Percentiles rank a stretch among this genome's conserved stretches.
These are phyloP conservation scores for Toxotes lorentzi DNA, from an alignment of 2,797 vertebrate species.

Conservation along the genomic window DNA sequence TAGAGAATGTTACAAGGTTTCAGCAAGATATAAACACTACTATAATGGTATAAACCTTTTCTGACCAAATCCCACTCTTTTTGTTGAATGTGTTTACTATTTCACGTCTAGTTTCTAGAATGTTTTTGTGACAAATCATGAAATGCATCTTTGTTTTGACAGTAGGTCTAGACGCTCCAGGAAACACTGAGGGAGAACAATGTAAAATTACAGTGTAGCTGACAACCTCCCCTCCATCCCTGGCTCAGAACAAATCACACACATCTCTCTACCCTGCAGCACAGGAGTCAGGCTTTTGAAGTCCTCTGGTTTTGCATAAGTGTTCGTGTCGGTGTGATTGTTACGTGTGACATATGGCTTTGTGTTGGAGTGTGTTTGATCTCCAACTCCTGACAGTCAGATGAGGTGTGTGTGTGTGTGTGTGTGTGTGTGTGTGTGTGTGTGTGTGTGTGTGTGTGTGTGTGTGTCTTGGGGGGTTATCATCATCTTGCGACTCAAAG, in stretches of 20 bases:
- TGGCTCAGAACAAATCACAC: constrained; percentile 65
- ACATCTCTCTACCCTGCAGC: constrained; percentile 57
- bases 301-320: constrained; percentile 49
- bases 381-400: constrained; percentile 61
- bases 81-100: constrained; percentile 3
- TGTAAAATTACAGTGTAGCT: constrained; percentile 59
- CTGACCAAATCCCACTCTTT: not conserved
- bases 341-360: constrained; percentile 70
- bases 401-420: constrained; percentile 50
- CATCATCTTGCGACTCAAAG: constrained; percentile 47
- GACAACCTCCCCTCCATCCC: constrained; percentile 57
- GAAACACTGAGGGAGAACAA: constrained; percentile 48
- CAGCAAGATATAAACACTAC: not conserved
- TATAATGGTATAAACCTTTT: not conserved
- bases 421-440: not conserved
- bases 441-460: not conserved
- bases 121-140: constrained; percentile 24
- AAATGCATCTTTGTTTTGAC: constrained; percentile 39
- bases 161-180: constrained; percentile 22
- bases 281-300: constrained; percentile 62
- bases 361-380: constrained; percentile 77
- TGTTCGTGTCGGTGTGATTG: constrained; percentile 39
- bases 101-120: not conserved
- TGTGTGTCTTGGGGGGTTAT: too few relatives aligned
- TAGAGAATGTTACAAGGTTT: not conserved